Evolutionary conservation across 2,888 invertebrate genomes (phyloP), one percentile per base, ranked within the genome.

Genomic region (Steinernema hermaphroditum): DNA sequence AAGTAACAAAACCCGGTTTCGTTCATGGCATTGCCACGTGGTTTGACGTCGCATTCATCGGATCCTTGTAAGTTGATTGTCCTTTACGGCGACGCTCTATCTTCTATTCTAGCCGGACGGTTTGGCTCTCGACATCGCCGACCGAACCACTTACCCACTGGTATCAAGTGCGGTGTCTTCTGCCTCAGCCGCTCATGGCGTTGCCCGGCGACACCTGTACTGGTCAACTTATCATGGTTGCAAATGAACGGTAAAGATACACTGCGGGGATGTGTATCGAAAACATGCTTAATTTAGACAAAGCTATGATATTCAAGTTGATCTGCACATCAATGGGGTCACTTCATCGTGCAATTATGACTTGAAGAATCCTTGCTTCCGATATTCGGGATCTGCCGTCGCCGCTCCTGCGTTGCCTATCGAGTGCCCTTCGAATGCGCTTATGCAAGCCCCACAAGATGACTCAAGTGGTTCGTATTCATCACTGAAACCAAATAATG

Each of bases 11-110:
- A 88, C 93, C 95, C 0, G 96, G 95, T 32, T 93, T 94, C 69
- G 93, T 96, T 80, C 97, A 98, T 86, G 97, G 97, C 0, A 89
- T 98, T 78, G 97, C 97, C 22, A 97, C 98, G 89, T 98, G 98
- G 80, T 98, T 98, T 88, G 96, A 98, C 89, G 96, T 97, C 29
- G 92, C 96, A 79, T 97, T 98, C 89, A 91, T 93, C 74, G 96
- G 97, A 44, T 81, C 86, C 70, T 85, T 83, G 88, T 89, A 82
- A 70, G 77, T 54, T 9, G 34, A 29, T 9, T 43, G 22, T 2
- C 8, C 62, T 68, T n/a, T n/a, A 71, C 4, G 4, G 6, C 24
- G 6, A 27, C 14, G 24, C 29, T 6, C 37, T 37, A n/a, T n/a
- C n/a, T n/a, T 41, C 32, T n/a, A n/a, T 80, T 84, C 49, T 77